A percentile compares a stretch with the other conserved stretches of the same genome.
Evolutionary conservation across 2,113 vertebrate genomes (phyloP).

Genomic region (Hippoglossus stenolepis): DNA sequence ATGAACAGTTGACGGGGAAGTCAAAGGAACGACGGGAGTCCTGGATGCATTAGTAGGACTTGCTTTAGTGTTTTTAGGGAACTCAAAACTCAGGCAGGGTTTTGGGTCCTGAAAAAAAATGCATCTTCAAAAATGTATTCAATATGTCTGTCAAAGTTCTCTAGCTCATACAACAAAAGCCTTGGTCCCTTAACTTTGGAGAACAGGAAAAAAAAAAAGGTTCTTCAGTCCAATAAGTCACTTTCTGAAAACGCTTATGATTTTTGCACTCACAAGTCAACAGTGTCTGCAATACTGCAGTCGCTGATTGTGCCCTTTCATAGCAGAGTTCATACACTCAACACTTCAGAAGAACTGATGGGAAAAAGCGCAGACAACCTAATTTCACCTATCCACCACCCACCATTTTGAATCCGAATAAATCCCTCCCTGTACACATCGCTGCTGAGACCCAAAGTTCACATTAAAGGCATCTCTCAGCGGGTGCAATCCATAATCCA

Average conservation of each 20-base stretch:
- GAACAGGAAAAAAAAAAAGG: not conserved
- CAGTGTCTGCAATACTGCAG: not conserved
- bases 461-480: constrained; percentile 47
- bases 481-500: constrained; percentile 57
- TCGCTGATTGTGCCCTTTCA: not conserved
- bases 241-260: not conserved
- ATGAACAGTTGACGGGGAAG: not conserved
- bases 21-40: not conserved
- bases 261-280: not conserved
- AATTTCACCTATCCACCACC: constrained; percentile 15
- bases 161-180: not conserved
- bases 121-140: not conserved
- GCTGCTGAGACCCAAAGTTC: constrained; percentile 33
- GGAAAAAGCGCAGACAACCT: constrained; percentile 4
- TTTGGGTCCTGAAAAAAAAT: not conserved
- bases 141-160: not conserved
- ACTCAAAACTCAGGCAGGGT: not conserved
- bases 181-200: not conserved
- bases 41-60: not conserved
- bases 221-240: not conserved
- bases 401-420: constrained; percentile 37
- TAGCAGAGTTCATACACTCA: not conserved
- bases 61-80: not conserved
- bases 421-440: constrained; percentile 22
- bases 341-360: not conserved